These are phyloP conservation scores for Cyclina sinensis DNA, from an alignment of 1,140 invertebrate species.

Conservation along the genomic window DNA sequence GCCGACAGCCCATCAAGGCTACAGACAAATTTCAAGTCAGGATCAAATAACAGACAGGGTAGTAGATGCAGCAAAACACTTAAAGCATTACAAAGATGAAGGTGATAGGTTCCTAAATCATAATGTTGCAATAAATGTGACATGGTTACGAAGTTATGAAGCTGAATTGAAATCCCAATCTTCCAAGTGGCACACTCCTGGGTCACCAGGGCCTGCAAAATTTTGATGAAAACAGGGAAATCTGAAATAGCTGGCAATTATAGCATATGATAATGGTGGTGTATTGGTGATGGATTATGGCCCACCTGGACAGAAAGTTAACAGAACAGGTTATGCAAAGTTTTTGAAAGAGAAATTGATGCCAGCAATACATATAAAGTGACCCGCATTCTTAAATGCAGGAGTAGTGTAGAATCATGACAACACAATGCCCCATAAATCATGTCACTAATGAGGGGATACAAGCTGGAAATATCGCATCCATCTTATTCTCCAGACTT, in stretches of 20 bases:
- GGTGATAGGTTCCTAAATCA: background rate
- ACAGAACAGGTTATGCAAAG: background rate
- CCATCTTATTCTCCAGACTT: background rate
- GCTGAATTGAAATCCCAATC: background rate
- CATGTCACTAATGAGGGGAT: background rate
- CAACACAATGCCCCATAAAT: background rate
- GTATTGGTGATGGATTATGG: background rate
- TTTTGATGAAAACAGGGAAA: background rate
- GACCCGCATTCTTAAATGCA: background rate
- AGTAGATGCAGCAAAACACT: background rate
- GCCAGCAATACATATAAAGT: background rate
- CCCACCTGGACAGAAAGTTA: background rate
- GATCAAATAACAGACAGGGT: conserved; percentile 1
- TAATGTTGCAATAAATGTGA: background rate
- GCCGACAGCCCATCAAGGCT: background rate
- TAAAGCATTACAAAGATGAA: background rate
- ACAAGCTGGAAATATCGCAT: background rate
- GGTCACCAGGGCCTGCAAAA: background rate
- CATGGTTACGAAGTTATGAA: background rate
- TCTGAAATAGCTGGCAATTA: background rate
- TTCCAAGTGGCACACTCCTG: conserved; percentile 12
- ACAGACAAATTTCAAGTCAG: background rate
- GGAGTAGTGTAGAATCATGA: background rate
- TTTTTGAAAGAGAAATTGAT: background rate
- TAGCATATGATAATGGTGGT: background rate